Percentiles rank a stretch among this genome's conserved stretches.
These are phyloP conservation scores for Typhlichthys eigenmanni DNA, from an alignment of 2,797 vertebrate species.

Conservation along the genomic window DNA sequence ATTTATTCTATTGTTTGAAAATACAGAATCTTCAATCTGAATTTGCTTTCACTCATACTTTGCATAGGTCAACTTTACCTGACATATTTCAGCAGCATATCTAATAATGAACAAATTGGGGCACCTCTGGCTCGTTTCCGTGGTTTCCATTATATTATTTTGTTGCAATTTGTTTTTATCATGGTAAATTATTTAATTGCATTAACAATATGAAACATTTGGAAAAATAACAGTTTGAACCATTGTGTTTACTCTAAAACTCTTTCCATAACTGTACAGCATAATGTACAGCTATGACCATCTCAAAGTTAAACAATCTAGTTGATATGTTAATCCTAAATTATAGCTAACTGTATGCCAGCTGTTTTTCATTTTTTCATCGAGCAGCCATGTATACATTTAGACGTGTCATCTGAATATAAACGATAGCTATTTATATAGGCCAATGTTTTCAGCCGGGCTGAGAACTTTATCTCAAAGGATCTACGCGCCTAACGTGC, in stretches of 20 bases:
- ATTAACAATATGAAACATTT: too few species aligned
- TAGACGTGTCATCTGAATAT: slow-evolving; percentile 73
- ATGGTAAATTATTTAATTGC: too few species aligned
- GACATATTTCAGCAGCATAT: not conserved
- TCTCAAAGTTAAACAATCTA: slow-evolving; percentile 2
- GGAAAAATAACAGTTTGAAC: too few species aligned
- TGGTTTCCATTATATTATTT: too few species aligned
- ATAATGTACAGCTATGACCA: too few species aligned
- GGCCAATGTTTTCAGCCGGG: slow-evolving; percentile 52
- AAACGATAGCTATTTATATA: slow-evolving; percentile 75
- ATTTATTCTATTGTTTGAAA: slow-evolving; percentile 35
- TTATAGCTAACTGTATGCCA: slow-evolving; percentile 42
- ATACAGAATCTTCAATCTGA: slow-evolving; percentile 25
- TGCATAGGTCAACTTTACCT: slow-evolving; percentile 9
- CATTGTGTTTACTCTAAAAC: too few species aligned
- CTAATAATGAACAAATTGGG: too few species aligned
- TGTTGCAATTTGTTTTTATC: too few species aligned
- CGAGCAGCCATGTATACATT: slow-evolving; percentile 62
- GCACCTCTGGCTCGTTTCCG: too few species aligned
- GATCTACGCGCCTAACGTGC: slow-evolving; percentile 6
- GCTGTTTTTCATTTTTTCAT: slow-evolving; percentile 43
- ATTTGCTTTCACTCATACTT: slow-evolving; percentile 19
- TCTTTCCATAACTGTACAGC: too few species aligned
- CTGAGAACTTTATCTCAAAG: not conserved
- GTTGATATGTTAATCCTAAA: slow-evolving; percentile 12